These are phyloP conservation scores for Chrysolina haemoptera DNA, from an alignment of 2,888 invertebrate species.

Conservation along the genomic window DNA sequence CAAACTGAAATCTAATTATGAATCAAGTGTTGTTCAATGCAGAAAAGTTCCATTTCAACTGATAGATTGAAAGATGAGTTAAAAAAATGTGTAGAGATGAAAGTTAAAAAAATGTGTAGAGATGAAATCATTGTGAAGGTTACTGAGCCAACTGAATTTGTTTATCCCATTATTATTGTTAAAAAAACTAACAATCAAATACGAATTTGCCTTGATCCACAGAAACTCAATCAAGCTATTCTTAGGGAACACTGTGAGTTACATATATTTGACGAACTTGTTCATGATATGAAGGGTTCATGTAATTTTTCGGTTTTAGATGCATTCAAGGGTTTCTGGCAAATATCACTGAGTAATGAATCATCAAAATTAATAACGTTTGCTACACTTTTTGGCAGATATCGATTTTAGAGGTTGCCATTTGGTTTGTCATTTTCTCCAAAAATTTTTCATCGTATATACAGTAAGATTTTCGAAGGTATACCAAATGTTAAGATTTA, in stretches of 20 bases:
- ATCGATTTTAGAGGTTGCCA: neutral
- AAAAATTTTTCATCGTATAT: neutral
- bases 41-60: no score
- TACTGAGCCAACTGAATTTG: no score
- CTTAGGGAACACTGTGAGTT: no score
- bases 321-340: neutral
- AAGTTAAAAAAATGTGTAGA: no score
- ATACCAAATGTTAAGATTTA: neutral
- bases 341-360: neutral
- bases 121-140: no score
- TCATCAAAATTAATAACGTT: neutral
- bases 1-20: no score
- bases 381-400: neutral
- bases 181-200: neutral
- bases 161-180: neutral
- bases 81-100: no score
- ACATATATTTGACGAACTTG: no score
- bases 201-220: neutral
- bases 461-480: neutral
- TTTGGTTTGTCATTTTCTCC: neutral
- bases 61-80: no score
- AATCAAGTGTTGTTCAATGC: no score
- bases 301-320: neutral
- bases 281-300: neutral
- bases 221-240: neutral